Conservation (phyloP, 2,113 vertebrate species). For the Hystrix brachyura region DNA sequence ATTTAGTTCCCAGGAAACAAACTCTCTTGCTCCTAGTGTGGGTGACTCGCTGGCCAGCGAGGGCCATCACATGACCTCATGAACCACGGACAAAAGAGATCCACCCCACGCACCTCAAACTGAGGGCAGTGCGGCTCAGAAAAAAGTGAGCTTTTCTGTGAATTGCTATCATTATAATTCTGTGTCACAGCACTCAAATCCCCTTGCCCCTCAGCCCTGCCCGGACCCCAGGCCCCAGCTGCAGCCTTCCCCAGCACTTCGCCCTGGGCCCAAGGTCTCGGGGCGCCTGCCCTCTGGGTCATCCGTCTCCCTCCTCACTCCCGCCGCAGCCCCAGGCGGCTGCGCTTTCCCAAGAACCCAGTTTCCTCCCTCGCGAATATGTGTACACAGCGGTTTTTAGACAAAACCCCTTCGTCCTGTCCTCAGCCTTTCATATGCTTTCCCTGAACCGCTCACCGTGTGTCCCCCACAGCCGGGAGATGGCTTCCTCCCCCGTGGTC, state of each 20-base stretch:
- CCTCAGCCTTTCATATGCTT: neutral
- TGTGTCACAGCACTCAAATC: neutral
- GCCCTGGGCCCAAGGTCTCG: too few relatives aligned
- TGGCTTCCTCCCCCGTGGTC: neutral
- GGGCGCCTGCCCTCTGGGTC: neutral
- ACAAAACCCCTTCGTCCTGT: neutral
- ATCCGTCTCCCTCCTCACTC: neutral
- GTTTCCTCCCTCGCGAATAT: neutral
- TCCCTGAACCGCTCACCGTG: too few relatives aligned
- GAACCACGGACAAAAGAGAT: neutral
- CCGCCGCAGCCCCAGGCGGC: neutral
- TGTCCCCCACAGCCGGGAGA: neutral
- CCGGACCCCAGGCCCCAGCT: too few relatives aligned
- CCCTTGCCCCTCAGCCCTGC: neutral
- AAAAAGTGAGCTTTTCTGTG: neutral
- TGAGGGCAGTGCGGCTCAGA: neutral
- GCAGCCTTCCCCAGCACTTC: neutral
- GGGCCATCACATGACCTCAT: neutral
- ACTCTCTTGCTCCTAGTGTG: slow-evolving; percentile 3
- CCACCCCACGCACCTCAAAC: neutral
- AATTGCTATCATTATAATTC: neutral
- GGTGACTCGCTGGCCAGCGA: neutral
- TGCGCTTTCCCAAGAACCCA: neutral
- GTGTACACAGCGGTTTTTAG: neutral
- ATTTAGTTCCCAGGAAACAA: slow-evolving; percentile 36